These are phyloP conservation scores for Xiphophorus couchianus DNA, from an alignment of 2,113 vertebrate species.

Conservation along the genomic window DNA sequence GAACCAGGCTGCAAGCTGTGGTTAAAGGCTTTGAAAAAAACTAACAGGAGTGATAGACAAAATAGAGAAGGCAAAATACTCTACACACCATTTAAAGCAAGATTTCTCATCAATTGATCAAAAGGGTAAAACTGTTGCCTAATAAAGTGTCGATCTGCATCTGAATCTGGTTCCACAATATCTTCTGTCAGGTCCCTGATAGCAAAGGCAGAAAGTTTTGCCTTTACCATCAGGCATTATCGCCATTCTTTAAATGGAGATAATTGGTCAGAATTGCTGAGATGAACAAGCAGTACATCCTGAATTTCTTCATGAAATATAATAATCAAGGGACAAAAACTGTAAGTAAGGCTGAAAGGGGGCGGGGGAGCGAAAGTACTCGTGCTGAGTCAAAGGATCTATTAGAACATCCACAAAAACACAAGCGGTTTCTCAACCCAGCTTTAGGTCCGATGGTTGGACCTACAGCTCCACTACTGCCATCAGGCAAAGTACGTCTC, in stretches of 20 bases:
- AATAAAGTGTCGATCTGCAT: background rate
- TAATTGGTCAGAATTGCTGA: background rate
- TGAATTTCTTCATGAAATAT: background rate
- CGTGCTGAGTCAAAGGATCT: background rate
- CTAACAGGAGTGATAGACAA: background rate
- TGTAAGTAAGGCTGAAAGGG: no score
- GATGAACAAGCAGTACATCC: background rate
- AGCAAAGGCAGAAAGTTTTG: no score
- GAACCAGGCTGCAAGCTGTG: background rate
- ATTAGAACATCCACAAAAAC: no score
- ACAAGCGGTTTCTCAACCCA: background rate
- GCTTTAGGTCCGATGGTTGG: background rate
- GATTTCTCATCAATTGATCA: background rate
- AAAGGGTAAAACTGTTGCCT: background rate
- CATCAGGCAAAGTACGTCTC: background rate
- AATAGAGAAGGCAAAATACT: background rate
- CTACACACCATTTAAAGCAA: background rate
- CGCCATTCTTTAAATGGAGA: no score
- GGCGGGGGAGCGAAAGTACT: no score
- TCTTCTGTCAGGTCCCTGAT: no score
- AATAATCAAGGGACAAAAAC: background rate
- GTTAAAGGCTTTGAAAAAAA: background rate
- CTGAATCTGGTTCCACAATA: background rate
- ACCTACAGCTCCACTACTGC: background rate
- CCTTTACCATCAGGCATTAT: no score